Evolutionary conservation across 1,140 invertebrate species (phyloP), one percentile per base, ranked within the genome.

Genomic region (Spodoptera litura): DNA sequence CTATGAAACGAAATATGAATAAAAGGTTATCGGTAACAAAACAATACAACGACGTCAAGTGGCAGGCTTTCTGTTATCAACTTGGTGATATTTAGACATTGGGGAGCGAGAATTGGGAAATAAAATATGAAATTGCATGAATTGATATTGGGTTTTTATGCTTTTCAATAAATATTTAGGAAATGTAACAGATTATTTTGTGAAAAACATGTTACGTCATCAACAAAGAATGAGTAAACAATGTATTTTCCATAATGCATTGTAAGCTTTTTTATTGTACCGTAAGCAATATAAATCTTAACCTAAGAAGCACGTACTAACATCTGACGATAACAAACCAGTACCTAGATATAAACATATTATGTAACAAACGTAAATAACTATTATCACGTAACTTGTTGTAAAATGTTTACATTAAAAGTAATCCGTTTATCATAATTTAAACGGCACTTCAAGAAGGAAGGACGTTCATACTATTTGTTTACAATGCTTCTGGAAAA

Each of bases 21-120:
- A 71, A 59, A 73, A 73, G 71, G 71, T 73, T 73, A 73, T 51
- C 71, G 56, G 27, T 59, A 58, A 49, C 71, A 73, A 20, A 49
- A 58, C 71, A 59, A 59, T 73, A 12, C 59, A 73, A 73, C 35
- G 38, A 31, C 58, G 55, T 61, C 55, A 73, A 73, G 71, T 73
- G 70, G 13, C 70, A 58, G 56, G 52, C 53, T 61, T 73, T 25
- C 52, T 25, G 38, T 61, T 73, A 73, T 59, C 71, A 35, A 20
- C 52, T 3, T 38, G 55, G 38, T 73, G 25, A 38, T 73, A 73
- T 49, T 73, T 73, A 64, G 38, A 64, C 11, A 25, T 49, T 64
- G 61, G 15, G 15, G 9, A 38, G 27, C 35, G 15, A 31, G 9
- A 44, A 44, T 44, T 44, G 38, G 38, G 6, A 44, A 31, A 31